These are phyloP conservation scores for Esox lucius DNA, from an alignment of 2,797 vertebrate genomes.

Conservation along the genomic window DNA sequence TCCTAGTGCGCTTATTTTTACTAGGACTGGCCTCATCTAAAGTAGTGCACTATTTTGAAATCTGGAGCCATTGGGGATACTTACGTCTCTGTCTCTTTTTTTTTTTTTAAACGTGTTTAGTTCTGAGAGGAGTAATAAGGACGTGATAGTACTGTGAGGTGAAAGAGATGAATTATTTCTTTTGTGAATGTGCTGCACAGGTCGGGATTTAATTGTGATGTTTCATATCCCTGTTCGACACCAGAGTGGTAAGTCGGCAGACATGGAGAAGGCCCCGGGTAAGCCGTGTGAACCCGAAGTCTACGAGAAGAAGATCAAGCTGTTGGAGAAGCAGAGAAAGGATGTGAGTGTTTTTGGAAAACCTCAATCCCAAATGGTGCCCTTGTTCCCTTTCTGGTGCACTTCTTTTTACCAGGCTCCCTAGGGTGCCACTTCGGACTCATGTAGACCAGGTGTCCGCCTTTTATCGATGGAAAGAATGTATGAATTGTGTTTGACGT, in stretches of 20 bases:
- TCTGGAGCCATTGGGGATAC: no score
- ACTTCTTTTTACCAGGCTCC: not conserved
- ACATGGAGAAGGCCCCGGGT: slow-evolving; percentile 77
- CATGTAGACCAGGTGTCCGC: not conserved
- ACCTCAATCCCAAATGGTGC: not conserved
- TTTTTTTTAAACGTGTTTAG: no score
- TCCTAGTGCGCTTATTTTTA: no score
- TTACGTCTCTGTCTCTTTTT: no score
- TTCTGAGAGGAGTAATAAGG: no score
- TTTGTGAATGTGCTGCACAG: no score
- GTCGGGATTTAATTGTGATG: not conserved
- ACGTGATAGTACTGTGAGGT: no score
- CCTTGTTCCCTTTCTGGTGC: not conserved
- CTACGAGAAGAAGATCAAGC: slow-evolving; percentile 95
- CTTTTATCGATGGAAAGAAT: not conserved
- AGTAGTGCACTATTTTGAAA: no score
- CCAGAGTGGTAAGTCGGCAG: slow-evolving; percentile 75
- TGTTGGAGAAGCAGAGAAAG: slow-evolving; percentile 95
- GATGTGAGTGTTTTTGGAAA: slow-evolving; percentile 80
- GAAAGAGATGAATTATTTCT: no score
- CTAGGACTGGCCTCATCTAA: no score
- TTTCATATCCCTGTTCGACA: slow-evolving; percentile 19
- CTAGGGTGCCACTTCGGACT: not conserved
- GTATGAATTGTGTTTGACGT: not conserved
- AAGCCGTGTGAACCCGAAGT: slow-evolving; percentile 78